Percentiles rank a stretch among this genome's conserved stretches.
Conservation (phyloP, 2,888 invertebrate genomes). For the Harmothoe impar region DNA sequence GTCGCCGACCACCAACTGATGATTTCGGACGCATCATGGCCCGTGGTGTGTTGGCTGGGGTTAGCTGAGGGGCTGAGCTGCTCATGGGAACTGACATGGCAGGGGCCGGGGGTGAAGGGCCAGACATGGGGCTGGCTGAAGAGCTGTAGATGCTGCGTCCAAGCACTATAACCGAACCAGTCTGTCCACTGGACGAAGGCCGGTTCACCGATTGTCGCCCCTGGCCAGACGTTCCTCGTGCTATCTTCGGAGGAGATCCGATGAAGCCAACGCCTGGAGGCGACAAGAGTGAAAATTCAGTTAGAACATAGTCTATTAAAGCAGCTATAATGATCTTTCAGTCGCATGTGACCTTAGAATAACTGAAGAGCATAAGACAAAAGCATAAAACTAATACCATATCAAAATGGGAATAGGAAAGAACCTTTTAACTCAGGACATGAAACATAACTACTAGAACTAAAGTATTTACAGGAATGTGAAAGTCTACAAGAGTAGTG, state of each 20-base stretch:
- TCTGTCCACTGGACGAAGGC: neutral
- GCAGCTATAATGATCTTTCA: too few species aligned
- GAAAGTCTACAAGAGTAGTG: too few species aligned
- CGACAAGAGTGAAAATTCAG: neutral
- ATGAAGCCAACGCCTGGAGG: conserved; percentile 20
- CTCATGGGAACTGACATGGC: neutral
- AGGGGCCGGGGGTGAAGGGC: neutral
- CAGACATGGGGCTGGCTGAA: too few species aligned
- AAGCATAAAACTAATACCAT: too few species aligned
- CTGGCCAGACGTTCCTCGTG: neutral
- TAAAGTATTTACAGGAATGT: too few species aligned
- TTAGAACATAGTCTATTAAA: too few species aligned
- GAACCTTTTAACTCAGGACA: too few species aligned
- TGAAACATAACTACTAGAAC: too few species aligned
- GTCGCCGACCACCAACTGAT: neutral
- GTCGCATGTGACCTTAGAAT: too few species aligned
- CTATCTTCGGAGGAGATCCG: conserved; percentile 14
- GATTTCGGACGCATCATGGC: neutral
- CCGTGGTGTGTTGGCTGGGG: neutral
- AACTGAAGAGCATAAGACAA: too few species aligned
- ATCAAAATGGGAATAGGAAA: too few species aligned
- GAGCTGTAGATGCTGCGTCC: neutral
- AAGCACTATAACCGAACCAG: neutral
- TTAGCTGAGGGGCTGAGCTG: neutral
- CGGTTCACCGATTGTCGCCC: neutral